A percentile compares a stretch with the other conserved stretches of the same genome.
These are phyloP conservation scores for Gobio occitaniae DNA, from an alignment of 2,797 vertebrate species.

Conservation along the genomic window DNA sequence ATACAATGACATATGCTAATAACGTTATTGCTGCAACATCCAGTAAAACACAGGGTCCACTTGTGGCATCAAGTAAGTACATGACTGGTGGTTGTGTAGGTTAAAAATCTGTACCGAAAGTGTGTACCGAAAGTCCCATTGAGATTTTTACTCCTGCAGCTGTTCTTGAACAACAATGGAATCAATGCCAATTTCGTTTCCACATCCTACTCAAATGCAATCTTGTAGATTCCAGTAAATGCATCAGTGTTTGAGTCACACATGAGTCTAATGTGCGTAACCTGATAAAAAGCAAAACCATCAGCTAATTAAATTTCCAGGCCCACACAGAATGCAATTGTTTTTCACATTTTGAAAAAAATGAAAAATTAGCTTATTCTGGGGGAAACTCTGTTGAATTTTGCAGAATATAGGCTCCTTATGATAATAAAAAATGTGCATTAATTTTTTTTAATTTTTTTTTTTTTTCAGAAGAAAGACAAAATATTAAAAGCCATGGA, in stretches of 20 bases:
- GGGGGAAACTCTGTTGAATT: not conserved
- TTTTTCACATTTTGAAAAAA: not conserved
- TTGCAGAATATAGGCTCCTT: not conserved
- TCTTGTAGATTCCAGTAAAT: conserved; percentile 32
- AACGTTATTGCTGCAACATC: not conserved
- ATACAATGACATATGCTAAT: not conserved
- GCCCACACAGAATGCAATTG: conserved; percentile 4
- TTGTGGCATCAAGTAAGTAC: not conserved
- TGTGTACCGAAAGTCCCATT: conserved; percentile 1
- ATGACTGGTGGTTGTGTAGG: not conserved
- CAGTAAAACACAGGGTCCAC: not conserved
- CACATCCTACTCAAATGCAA: not conserved
- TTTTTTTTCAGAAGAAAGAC: not conserved
- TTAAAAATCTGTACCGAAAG: not conserved
- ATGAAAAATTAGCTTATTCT: too few relatives aligned
- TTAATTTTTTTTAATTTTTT: too few relatives aligned
- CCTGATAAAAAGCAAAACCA: not conserved
- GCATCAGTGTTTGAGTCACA: conserved; percentile 8
- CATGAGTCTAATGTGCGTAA: not conserved
- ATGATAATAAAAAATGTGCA: not conserved
- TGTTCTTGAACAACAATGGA: conserved; percentile 1
- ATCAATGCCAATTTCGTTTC: conserved; percentile 33
- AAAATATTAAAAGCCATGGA: not conserved
- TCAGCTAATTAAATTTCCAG: conserved; percentile 11
- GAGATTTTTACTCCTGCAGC: not conserved